phyloP scores from a whole-genome alignment of 2,888 invertebrate species.

The Dioctria rufipes region DNA sequence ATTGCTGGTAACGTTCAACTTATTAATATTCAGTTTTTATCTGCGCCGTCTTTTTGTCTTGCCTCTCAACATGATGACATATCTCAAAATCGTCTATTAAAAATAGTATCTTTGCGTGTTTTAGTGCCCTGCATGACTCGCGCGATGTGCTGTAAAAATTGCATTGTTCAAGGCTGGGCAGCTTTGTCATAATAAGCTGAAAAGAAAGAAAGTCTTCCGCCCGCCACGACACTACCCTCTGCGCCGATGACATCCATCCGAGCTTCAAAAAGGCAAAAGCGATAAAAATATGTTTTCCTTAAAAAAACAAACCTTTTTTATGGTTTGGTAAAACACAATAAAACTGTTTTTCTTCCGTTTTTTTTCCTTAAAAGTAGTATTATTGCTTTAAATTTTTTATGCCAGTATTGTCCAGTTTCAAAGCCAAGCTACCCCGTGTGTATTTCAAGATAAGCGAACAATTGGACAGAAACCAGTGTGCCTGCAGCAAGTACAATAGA shows the following conservation, averaged over 20 bases:
- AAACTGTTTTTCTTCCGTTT: conserved; percentile 13
- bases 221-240: too few relatives aligned
- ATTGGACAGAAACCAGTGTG: not conserved
- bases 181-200: conserved; percentile 9
- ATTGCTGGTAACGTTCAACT: conserved; percentile 47
- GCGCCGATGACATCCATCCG: too few relatives aligned
- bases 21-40: conserved; percentile 52
- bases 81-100: conserved; percentile 29
- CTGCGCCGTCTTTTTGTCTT: conserved; percentile 17
- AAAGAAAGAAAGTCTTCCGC: not conserved
- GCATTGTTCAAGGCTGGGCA: not conserved
- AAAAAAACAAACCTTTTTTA: not conserved
- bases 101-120: not conserved
- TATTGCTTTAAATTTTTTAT: not conserved
- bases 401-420: not conserved
- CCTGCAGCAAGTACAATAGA: too few relatives aligned
- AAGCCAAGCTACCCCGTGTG: not conserved
- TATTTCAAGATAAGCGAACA: conserved; percentile 31
- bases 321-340: conserved; percentile 24
- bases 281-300: not conserved
- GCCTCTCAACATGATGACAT: conserved; percentile 37
- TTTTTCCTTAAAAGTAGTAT: not conserved
- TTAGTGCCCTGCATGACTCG: conserved; percentile 14
- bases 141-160: conserved; percentile 3
- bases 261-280: not conserved